These are phyloP conservation scores for Drosophila watanabei DNA, from an alignment of 1,140 invertebrate species.

Conservation along the genomic window DNA sequence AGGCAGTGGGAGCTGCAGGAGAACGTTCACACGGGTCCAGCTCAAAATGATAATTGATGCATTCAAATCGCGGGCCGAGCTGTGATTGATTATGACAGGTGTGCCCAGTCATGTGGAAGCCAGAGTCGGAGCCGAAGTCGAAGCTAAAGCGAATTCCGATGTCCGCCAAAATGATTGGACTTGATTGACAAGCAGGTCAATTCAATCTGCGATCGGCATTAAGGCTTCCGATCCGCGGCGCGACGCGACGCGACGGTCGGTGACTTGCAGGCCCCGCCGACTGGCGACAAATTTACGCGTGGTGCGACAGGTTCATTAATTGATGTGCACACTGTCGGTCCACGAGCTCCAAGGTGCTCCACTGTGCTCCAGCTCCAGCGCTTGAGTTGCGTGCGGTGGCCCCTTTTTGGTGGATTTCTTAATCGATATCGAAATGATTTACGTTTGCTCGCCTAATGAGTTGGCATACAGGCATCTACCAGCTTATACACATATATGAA, in stretches of 20 bases:
- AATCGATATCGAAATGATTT: constrained; percentile 83
- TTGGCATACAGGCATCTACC: constrained; percentile 56
- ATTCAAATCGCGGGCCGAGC: constrained; percentile 66
- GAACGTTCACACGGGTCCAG: constrained; percentile 69
- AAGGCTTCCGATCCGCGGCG: constrained; percentile 37
- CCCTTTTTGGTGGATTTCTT: constrained; percentile 73
- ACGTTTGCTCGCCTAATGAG: constrained; percentile 78
- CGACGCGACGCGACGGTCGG: constrained; percentile 4
- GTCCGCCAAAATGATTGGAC: constrained; percentile 71
- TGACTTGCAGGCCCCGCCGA: constrained; percentile 17
- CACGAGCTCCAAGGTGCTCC: constrained; percentile 56
- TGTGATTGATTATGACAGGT: constrained; percentile 80
- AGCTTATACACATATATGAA: neutral
- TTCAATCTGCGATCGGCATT: constrained; percentile 50
- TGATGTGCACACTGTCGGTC: constrained; percentile 76
- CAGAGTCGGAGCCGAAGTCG: constrained; percentile 17
- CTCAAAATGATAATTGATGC: constrained; percentile 70
- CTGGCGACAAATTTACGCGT: constrained; percentile 79
- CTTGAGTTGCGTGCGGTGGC: constrained; percentile 70
- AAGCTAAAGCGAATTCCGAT: constrained; percentile 63
- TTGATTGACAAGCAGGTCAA: constrained; percentile 79
- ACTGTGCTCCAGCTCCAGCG: constrained; percentile 49
- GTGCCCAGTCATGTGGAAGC: constrained; percentile 71
- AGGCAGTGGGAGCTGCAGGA: constrained; percentile 22
- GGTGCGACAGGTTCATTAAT: constrained; percentile 79